Percentiles rank a stretch among this genome's conserved stretches.
Conservation (phyloP, 1,140 invertebrate genomes). For the Bombus pyrosoma region DNA sequence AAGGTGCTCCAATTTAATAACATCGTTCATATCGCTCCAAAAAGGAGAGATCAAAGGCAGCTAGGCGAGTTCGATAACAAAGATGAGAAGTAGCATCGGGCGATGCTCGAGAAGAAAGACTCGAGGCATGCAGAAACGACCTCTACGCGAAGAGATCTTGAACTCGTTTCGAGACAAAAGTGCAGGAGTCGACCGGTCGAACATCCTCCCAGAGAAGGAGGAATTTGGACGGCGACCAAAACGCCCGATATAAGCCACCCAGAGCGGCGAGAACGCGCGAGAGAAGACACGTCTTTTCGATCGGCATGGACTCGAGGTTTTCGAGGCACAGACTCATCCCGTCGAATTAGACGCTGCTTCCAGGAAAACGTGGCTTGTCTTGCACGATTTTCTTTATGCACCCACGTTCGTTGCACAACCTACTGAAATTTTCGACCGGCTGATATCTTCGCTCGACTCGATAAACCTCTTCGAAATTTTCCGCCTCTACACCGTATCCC, state of each 20-base stretch:
- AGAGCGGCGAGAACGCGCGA: conserved; percentile 25
- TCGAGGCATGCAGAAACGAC: conserved; percentile 35
- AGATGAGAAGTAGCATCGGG: background rate
- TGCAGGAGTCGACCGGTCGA: conserved; percentile 45
- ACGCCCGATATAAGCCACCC: conserved; percentile 45
- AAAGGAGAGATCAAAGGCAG: background rate
- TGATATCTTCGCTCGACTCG: background rate
- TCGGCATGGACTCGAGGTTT: background rate
- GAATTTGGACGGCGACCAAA: conserved; percentile 61
- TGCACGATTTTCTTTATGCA: background rate
- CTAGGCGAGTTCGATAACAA: background rate
- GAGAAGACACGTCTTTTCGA: conserved; percentile 25
- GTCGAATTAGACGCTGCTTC: conserved; percentile 29
- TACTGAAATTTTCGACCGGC: background rate
- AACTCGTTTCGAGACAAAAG: conserved; percentile 59
- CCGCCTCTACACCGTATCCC: background rate
- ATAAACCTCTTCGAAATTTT: background rate
- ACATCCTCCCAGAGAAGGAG: conserved; percentile 43
- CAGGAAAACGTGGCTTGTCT: conserved; percentile 6
- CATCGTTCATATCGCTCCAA: background rate
- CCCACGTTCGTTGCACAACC: background rate
- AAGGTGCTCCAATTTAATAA: background rate
- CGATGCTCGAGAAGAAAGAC: background rate
- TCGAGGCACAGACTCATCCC: background rate
- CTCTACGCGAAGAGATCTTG: conserved; percentile 55